phyloP scores from a whole-genome alignment of 2,797 vertebrate species.

The Margarornis squamiger region DNA sequence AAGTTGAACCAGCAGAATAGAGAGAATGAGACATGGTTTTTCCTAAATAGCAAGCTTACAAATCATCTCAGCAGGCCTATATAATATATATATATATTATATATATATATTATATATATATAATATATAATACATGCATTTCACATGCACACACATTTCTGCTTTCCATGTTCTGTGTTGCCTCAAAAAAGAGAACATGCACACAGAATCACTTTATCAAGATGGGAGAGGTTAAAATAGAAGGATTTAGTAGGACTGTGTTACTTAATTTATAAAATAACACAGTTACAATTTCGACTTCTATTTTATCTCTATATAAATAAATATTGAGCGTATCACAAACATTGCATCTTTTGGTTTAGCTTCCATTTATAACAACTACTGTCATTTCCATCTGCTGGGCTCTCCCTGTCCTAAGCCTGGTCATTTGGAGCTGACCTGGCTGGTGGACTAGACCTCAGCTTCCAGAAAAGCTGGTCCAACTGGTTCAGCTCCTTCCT shows the following conservation, averaged over 20 bases:
- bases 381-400: not conserved
- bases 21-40: not conserved
- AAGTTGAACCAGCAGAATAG: not conserved
- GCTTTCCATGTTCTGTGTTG: not conserved
- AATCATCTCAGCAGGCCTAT: not conserved
- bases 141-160: no score
- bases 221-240: not conserved
- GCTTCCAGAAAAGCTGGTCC: not conserved
- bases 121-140: not conserved
- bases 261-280: not conserved
- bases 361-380: not conserved
- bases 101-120: not conserved
- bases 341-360: not conserved
- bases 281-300: not conserved
- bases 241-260: not conserved
- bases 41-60: not conserved
- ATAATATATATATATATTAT: not conserved
- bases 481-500: not conserved
- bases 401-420: not conserved
- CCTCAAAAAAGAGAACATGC: not conserved
- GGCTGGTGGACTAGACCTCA: not conserved
- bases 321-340: not conserved
- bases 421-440: not conserved
- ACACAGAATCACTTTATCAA: not conserved
- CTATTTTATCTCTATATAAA: not conserved